Conservation (phyloP, 2,888 invertebrate species). For the Meteorus colon region DNA sequence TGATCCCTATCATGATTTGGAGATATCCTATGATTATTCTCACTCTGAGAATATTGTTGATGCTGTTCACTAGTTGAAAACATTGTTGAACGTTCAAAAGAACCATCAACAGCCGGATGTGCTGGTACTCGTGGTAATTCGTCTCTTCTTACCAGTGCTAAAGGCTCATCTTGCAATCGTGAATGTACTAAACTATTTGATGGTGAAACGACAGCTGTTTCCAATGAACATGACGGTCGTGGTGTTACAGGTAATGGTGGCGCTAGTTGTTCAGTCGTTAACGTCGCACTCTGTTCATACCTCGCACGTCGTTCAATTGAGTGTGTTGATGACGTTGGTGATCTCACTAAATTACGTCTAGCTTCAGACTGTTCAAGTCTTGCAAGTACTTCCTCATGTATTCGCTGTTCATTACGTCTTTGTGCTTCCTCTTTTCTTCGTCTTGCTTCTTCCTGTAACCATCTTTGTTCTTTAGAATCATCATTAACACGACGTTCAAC, state of each 20-base stretch:
- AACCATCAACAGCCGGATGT: constrained; percentile 74
- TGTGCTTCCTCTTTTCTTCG: constrained; percentile 45
- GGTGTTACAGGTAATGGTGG: neutral
- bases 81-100: constrained; percentile 54
- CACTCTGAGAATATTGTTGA: constrained; percentile 30
- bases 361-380: constrained; percentile 53
- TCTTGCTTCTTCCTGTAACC: constrained; percentile 47
- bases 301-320: neutral
- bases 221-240: neutral
- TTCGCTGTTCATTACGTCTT: constrained; percentile 51
- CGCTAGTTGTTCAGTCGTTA: constrained; percentile 7
- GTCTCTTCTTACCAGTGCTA: constrained; percentile 76
- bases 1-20: constrained; percentile 52
- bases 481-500: neutral
- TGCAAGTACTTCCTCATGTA: constrained; percentile 58
- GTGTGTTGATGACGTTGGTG: constrained; percentile 58
- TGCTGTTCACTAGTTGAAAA: constrained; percentile 52
- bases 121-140: constrained; percentile 76
- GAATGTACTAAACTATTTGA: constrained; percentile 46
- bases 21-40: constrained; percentile 60
- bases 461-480: constrained; percentile 32
- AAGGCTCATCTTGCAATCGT: constrained; percentile 77
- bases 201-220: neutral
- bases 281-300: neutral
- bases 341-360: constrained; percentile 34